A percentile compares a stretch with the other conserved stretches of the same genome.
phyloP scores from a whole-genome alignment of 2,888 invertebrate species.

The Teleogryllus oceanicus region DNA sequence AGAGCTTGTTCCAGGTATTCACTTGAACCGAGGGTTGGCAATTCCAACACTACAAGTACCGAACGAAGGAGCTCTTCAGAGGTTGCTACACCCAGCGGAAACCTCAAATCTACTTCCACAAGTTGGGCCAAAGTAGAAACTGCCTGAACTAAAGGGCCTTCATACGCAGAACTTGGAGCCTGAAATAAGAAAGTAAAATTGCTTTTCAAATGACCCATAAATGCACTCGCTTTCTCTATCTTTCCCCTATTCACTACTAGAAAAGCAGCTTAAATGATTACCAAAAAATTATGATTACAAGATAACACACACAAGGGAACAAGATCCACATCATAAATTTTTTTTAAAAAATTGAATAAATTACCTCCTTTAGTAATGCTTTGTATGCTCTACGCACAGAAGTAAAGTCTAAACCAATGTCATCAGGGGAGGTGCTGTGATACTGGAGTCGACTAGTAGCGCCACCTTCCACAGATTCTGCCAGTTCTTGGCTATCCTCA shows the following conservation, averaged over 20 bases:
- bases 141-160: conserved; percentile 70
- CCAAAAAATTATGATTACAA: too few species aligned
- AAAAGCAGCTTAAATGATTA: not conserved
- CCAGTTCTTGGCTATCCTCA: conserved; percentile 62
- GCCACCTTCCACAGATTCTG: conserved; percentile 40
- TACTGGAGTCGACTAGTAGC: conserved; percentile 31
- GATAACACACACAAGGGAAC: too few species aligned
- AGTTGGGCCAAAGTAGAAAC: conserved; percentile 68
- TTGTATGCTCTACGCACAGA: conserved; percentile 68
- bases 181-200: conserved; percentile 38
- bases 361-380: conserved; percentile 45
- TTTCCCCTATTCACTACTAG: too few species aligned
- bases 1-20: conserved; percentile 76
- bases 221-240: too few species aligned
- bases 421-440: conserved; percentile 40
- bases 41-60: conserved; percentile 73
- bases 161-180: conserved; percentile 50
- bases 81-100: conserved; percentile 46
- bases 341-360: too few species aligned
- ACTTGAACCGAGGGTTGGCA: conserved; percentile 67
- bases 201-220: too few species aligned
- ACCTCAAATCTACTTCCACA: conserved; percentile 67
- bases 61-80: conserved; percentile 54
- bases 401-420: conserved; percentile 62
- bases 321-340: too few species aligned